Base-by-base conservation (phyloP, 2,888 invertebrate genomes). In the Bruchidius siliquastri region DNA sequence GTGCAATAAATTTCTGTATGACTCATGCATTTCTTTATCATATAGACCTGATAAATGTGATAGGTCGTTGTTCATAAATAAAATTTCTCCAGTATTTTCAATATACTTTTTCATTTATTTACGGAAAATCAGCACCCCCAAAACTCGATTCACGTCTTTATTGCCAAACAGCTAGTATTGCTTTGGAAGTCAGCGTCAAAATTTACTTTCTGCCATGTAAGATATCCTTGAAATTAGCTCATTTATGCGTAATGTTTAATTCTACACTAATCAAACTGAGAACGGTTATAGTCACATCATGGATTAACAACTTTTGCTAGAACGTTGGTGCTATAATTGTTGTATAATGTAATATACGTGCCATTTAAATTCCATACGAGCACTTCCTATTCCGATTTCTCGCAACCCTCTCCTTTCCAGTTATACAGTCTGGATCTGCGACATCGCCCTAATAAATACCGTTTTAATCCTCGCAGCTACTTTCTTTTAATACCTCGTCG, bases 401-500 rank as follows among this genome's bases (percentile, higher is more conserved):
- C 49, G 13, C 49, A 49, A 49, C 49, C 49, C 49, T 49, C 49
- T 49, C 10, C 49, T 49, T 18, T 3, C 18, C 49, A 49, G 49
- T 49, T 49, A 49, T 49, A 49, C 49, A 49, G 49, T 49, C 49
- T 49, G 49, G 49, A 49, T 49, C 49, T 49, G 49, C 49, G 49
- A 49, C 49, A 49, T 18, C 49, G 49, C 49, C 49, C 49, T 49
- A 49, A 49, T 49, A 49, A 49, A 49, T 49, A 49, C 49, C 10
- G 13, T 49, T 49, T 49, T 49, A 49, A 49, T 49, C 49, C 49
- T 13, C 49, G 10, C 49, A 4, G 49, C 49, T 49, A 49, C 49
- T 70, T 73, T 73, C 73, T 71, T 73, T 73, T 73, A 73, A 73
- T 73, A 68, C 69, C 22, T 71, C 21, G 26, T 21, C 66, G 30